Evolutionary conservation across 1,140 invertebrate species (phyloP).

Genomic region (Leptinotarsa undecemlineata): DNA sequence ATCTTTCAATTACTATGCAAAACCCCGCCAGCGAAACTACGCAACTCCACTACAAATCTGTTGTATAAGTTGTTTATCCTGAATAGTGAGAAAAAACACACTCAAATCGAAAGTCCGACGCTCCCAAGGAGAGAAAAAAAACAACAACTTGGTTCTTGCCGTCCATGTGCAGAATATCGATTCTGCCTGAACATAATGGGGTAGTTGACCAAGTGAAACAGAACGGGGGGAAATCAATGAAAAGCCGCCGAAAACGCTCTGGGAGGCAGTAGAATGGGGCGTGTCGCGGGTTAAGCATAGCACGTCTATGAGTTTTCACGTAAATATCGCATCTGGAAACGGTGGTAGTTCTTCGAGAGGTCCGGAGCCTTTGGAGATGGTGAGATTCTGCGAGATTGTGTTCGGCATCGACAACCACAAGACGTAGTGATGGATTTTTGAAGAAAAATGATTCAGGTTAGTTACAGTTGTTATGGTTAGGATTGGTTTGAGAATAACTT

Average conservation of each 20-base stretch:
- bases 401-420: conserved; percentile 9
- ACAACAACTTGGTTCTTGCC: neutral
- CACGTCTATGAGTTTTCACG: conserved; percentile 24
- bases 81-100: neutral
- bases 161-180: conserved; percentile 33
- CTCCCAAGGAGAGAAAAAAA: neutral
- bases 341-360: conserved; percentile 1
- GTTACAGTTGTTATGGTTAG: neutral
- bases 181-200: conserved; percentile 36
- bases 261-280: conserved; percentile 47
- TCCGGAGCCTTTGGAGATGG: conserved; percentile 7
- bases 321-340: conserved; percentile 24
- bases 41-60: no score
- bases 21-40: no score
- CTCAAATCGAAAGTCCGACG: neutral
- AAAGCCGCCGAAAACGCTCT: conserved; percentile 33
- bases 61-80: no score
- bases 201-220: conserved; percentile 43
- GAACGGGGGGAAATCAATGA: conserved; percentile 39
- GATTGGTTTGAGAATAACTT: no score
- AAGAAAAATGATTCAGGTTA: conserved; percentile 20
- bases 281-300: conserved; percentile 40
- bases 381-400: neutral
- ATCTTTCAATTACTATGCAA: no score
- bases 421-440: conserved; percentile 15